Evolutionary conservation across 2,113 vertebrate species (phyloP).

Genomic region (Pterophyllum scalare): DNA sequence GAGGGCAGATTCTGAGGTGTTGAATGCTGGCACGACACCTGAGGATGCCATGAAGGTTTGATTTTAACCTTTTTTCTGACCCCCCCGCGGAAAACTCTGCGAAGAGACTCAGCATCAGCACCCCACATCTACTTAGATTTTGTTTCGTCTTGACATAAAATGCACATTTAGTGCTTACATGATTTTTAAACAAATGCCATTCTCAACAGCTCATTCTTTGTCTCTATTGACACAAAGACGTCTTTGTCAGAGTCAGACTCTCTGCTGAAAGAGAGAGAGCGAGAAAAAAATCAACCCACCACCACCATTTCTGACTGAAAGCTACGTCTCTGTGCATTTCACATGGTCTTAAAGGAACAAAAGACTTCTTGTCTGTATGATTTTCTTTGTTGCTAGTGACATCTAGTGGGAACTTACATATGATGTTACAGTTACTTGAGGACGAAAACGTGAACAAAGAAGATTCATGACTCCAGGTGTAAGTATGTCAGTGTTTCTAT

Average conservation of each 20-base stretch:
- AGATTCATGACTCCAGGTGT: background rate
- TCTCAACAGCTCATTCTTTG: background rate
- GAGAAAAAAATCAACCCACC: constrained; percentile 20
- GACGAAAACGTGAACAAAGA: background rate
- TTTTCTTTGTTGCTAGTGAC: constrained; percentile 68
- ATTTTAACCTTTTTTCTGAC: background rate
- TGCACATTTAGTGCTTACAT: background rate
- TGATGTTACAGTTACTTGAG: background rate
- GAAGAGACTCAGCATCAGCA: constrained; percentile 23
- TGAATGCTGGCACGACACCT: constrained; percentile 1
- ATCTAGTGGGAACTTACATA: constrained; percentile 64
- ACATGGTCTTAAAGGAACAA: constrained; percentile 44
- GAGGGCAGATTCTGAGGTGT: constrained; percentile 45
- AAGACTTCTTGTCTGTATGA: constrained; percentile 11
- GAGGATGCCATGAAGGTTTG: background rate
- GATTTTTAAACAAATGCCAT: background rate
- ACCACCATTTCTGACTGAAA: constrained; percentile 23
- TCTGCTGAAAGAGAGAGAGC: background rate
- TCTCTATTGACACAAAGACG: background rate
- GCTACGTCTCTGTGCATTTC: constrained; percentile 20
- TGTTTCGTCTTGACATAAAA: constrained; percentile 6
- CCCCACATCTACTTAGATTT: constrained; percentile 1
- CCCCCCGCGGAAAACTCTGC: background rate
- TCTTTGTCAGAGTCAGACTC: background rate
- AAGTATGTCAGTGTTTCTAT: constrained; percentile 2